Conservation (phyloP, 2,113 vertebrate genomes). For the Sebastes fasciatus region DNA sequence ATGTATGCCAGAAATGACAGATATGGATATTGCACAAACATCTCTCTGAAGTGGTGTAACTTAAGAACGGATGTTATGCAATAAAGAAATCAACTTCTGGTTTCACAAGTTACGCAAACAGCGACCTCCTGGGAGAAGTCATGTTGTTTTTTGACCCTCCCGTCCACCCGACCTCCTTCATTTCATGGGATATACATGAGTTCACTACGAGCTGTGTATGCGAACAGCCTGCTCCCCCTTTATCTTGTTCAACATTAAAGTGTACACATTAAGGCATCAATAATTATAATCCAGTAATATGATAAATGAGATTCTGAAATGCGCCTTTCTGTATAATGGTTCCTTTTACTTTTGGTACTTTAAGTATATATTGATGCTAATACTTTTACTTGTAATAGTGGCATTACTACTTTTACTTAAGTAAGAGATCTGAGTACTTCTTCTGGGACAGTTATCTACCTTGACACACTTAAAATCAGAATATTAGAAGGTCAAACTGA, state of each 20-base stretch:
- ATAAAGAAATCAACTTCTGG: too few species aligned
- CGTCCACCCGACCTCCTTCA: too few species aligned
- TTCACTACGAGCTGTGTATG: too few species aligned
- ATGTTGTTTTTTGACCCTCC: too few species aligned
- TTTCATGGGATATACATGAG: too few species aligned
- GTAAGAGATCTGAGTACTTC: background rate
- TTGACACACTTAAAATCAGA: background rate
- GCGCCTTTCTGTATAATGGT: background rate
- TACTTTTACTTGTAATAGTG: background rate
- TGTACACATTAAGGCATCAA: background rate
- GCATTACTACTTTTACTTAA: background rate
- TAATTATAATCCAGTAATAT: background rate
- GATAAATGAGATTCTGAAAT: background rate
- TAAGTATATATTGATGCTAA: background rate
- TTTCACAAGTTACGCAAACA: too few species aligned
- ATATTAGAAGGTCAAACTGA: background rate
- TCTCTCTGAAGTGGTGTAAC: slow-evolving; percentile 11
- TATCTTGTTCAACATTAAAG: too few species aligned
- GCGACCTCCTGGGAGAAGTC: too few species aligned
- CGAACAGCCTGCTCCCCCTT: too few species aligned
- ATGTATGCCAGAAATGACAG: slow-evolving; percentile 20
- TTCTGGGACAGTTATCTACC: background rate
- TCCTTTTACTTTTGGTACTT: background rate
- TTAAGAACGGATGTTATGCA: too few species aligned
- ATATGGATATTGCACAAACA: slow-evolving; percentile 40